phyloP scores from a whole-genome alignment of 2,888 invertebrate species.

The Oxytorus armatus region DNA sequence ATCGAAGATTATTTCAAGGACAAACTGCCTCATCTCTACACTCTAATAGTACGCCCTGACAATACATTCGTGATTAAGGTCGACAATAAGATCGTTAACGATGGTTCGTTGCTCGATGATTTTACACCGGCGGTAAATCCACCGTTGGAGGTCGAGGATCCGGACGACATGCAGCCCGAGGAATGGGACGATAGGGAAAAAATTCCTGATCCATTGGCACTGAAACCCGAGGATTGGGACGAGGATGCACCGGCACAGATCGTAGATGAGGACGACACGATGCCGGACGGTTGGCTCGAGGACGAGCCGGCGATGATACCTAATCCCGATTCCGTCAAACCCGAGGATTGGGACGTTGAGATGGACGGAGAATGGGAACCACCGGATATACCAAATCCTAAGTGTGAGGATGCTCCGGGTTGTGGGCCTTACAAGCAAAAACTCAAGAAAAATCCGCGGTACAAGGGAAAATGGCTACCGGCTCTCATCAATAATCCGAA shows the following conservation, averaged over 20 bases:
- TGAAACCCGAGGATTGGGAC: conserved; percentile 98
- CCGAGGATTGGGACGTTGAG: conserved; percentile 98
- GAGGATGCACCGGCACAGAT: conserved; percentile 97
- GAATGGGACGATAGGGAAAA: conserved; percentile 99
- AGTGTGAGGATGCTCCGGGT: conserved; percentile 91
- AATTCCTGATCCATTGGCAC: conserved; percentile 94
- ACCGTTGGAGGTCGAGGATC: conserved; percentile 96
- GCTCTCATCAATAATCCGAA: conserved; percentile 96
- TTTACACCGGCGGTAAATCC: conserved; percentile 98
- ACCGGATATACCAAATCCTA: conserved; percentile 95
- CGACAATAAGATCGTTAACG: conserved; percentile 93
- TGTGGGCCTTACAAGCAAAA: conserved; percentile 97
- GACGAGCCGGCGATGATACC: conserved; percentile 94
- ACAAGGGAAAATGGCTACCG: conserved; percentile 97
- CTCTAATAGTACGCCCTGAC: conserved; percentile 91
- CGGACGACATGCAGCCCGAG: conserved; percentile 92
- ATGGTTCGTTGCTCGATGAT: conserved; percentile 95
- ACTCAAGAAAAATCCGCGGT: conserved; percentile 94
- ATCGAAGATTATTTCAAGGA: conserved; percentile 96
- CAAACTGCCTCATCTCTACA: conserved; percentile 95
- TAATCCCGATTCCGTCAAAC: conserved; percentile 94
- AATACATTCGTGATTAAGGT: conserved; percentile 92
- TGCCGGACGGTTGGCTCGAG: conserved; percentile 97
- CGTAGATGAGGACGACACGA: conserved; percentile 92
- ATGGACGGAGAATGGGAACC: conserved; percentile 99